Conservation (phyloP, 1,140 invertebrate genomes). For the Aleiodes sp. region DNA sequence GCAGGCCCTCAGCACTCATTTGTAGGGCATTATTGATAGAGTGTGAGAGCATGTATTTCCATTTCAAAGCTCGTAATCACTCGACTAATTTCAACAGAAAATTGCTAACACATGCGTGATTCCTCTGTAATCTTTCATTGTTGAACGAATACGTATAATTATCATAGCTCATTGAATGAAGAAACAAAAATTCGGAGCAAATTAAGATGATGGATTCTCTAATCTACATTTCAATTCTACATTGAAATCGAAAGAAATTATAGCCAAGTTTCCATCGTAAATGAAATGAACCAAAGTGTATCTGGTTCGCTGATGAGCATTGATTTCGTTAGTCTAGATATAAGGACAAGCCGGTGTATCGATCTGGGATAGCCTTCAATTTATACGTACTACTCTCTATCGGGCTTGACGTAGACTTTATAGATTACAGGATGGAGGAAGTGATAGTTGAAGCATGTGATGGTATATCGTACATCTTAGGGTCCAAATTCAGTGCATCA, state of each 20-base stretch:
- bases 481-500: neutral
- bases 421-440: neutral
- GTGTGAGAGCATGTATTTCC: neutral
- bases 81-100: neutral
- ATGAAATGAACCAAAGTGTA: no score
- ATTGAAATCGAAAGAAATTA: no score
- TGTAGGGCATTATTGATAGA: neutral
- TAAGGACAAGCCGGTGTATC: neutral
- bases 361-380: neutral
- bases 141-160: no score
- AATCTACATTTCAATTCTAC: no score
- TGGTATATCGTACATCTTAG: neutral
- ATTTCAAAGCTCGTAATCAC: neutral
- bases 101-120: constrained; percentile 12
- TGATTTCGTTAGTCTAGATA: neutral
- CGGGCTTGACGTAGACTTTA: neutral
- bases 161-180: neutral
- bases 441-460: neutral
- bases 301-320: neutral
- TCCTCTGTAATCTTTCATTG: neutral
- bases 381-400: constrained; percentile 4
- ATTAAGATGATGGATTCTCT: no score
- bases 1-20: neutral
- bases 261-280: no score
- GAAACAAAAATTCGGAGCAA: neutral